A percentile compares a stretch with the other conserved stretches of the same genome.
Evolutionary conservation across 2,888 invertebrate genomes (phyloP).

Genomic region (Escarpia spicata): DNA sequence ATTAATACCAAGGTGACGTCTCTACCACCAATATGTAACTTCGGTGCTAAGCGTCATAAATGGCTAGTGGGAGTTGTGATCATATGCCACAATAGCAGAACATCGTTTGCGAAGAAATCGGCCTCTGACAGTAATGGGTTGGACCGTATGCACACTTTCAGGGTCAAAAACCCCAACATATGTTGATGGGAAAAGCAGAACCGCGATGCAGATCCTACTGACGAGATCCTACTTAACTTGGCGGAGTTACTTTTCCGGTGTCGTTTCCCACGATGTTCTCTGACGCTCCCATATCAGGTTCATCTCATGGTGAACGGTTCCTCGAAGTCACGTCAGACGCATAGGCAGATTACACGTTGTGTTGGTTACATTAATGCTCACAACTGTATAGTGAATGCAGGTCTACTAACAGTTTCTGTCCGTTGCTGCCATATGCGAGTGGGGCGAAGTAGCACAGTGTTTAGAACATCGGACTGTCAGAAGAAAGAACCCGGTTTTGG

Average conservation of each 20-base stretch:
- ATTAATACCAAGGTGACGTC: too few relatives aligned
- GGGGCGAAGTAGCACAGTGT: too few relatives aligned
- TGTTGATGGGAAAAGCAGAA: background rate
- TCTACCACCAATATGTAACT: too few relatives aligned
- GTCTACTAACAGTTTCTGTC: too few relatives aligned
- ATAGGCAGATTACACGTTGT: background rate
- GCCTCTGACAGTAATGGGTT: background rate
- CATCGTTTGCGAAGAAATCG: background rate
- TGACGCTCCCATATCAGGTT: background rate
- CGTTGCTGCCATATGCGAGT: too few relatives aligned
- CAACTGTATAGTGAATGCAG: background rate
- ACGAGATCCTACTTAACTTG: background rate
- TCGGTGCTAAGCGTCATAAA: too few relatives aligned
- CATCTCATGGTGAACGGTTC: background rate
- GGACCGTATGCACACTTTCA: background rate
- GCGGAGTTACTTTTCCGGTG: background rate
- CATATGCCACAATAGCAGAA: too few relatives aligned
- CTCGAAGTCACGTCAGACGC: background rate
- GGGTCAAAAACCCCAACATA: background rate
- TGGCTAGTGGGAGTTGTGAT: too few relatives aligned
- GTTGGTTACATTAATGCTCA: background rate
- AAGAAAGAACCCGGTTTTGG: too few relatives aligned
- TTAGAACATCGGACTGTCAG: too few relatives aligned
- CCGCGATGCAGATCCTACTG: background rate
- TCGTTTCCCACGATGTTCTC: constrained; percentile 1